A percentile compares a stretch with the other conserved stretches of the same genome.
phyloP scores from a whole-genome alignment of 2,888 invertebrate species.

The Nomada fabriciana region DNA sequence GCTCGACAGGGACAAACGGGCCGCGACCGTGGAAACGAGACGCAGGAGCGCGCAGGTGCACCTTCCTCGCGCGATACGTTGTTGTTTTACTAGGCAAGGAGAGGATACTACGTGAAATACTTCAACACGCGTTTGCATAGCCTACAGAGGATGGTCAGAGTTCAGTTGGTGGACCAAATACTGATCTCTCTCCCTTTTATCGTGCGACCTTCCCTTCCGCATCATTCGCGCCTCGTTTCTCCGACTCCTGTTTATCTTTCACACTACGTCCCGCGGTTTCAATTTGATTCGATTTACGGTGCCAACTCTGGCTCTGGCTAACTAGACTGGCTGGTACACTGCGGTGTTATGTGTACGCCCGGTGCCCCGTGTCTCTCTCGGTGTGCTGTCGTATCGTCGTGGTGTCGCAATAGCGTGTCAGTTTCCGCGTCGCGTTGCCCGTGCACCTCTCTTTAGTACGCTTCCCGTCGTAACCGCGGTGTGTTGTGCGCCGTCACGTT shows the following conservation, averaged over 20 bases:
- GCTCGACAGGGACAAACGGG: conserved; percentile 64
- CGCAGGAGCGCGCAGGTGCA: conserved; percentile 69
- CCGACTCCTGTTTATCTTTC: not conserved
- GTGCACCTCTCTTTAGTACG: conserved; percentile 39
- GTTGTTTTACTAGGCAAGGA: conserved; percentile 35
- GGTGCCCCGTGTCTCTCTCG: not conserved
- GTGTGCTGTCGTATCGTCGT: not conserved
- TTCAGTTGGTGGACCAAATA: no score
- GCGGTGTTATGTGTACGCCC: no score
- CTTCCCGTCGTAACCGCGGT: conserved; percentile 11
- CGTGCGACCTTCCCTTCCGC: no score
- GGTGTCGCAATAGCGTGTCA: conserved; percentile 23
- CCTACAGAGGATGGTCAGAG: no score
- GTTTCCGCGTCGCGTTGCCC: conserved; percentile 35
- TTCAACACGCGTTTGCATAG: conserved; percentile 59
- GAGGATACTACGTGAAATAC: conserved; percentile 25
- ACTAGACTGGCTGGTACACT: not conserved
- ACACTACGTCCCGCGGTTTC: not conserved
- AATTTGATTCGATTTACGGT: conserved; percentile 22
- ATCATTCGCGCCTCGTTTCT: not conserved
- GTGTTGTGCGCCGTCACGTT: conserved; percentile 14
- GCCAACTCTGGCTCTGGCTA: not conserved
- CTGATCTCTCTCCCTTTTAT: not conserved
- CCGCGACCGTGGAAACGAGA: conserved; percentile 70
- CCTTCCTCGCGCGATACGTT: conserved; percentile 58